Conservation (phyloP, 2,797 vertebrate species). For the Anabas testudineus region DNA sequence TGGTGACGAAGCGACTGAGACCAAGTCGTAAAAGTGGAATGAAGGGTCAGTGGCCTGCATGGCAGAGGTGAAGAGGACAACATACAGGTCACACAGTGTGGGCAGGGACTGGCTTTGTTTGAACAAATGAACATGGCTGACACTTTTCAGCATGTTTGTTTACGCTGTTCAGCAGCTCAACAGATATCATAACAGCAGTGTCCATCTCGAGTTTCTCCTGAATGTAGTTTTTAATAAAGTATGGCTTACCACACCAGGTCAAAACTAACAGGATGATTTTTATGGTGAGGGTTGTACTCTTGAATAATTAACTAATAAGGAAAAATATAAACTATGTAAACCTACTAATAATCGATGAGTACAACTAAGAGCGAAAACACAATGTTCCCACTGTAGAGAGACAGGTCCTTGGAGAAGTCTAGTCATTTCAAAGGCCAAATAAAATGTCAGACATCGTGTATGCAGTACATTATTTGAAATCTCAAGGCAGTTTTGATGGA, state of each 20-base stretch:
- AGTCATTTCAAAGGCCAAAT: slow-evolving; percentile 67
- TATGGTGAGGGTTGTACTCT: slow-evolving; percentile 24
- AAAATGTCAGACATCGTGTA: slow-evolving; percentile 68
- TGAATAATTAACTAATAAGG: slow-evolving; percentile 66
- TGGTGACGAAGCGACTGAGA: slow-evolving; percentile 64
- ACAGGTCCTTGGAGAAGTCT: slow-evolving; percentile 55
- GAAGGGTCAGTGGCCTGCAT: slow-evolving; percentile 62
- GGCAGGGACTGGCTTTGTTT: slow-evolving; percentile 56
- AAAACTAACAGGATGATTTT: slow-evolving; percentile 19
- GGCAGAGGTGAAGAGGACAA: slow-evolving; percentile 66
- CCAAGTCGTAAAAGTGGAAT: slow-evolving; percentile 71
- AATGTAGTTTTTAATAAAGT: slow-evolving; percentile 50
- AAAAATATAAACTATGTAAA: slow-evolving; percentile 20
- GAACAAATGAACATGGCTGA: slow-evolving; percentile 50
- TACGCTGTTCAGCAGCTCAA: slow-evolving; percentile 60
- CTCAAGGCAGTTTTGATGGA: slow-evolving; percentile 61
- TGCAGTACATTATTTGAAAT: slow-evolving; percentile 53
- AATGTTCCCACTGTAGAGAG: slow-evolving; percentile 37
- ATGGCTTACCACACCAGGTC: slow-evolving; percentile 20
- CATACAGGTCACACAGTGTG: slow-evolving; percentile 56
- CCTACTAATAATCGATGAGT: background rate
- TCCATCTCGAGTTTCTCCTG: slow-evolving; percentile 47
- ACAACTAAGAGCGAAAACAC: slow-evolving; percentile 39
- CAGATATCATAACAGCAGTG: slow-evolving; percentile 42
- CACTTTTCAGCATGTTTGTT: slow-evolving; percentile 56